phyloP scores from a whole-genome alignment of 2,888 invertebrate genomes.

The Theodoxus fluviatilis region DNA sequence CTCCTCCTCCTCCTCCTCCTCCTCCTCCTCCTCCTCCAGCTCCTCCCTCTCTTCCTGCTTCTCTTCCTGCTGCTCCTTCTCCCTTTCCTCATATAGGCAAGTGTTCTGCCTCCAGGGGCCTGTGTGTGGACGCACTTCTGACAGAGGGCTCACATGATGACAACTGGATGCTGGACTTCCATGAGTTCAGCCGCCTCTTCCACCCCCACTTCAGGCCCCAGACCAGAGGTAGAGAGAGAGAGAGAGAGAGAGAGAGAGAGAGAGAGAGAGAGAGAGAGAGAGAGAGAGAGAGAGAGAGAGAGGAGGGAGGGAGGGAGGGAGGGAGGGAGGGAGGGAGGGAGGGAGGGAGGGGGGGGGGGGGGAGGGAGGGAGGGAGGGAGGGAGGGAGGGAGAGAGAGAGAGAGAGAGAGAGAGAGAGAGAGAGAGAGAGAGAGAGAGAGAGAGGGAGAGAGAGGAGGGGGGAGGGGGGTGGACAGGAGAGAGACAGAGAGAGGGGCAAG shows the following conservation, averaged over 20 bases:
- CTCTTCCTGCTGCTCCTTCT: no score
- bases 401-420: neutral
- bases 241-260: constrained; percentile 17
- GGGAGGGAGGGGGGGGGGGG: neutral
- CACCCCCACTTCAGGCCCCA: no score
- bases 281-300: neutral
- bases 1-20: neutral
- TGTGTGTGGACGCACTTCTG: neutral
- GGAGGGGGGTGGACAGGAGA: constrained; percentile 6
- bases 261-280: constrained; percentile 16
- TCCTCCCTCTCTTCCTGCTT: neutral
- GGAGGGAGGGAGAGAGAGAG: no score
- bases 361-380: neutral
- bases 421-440: constrained; percentile 5
- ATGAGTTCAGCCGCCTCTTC: no score
- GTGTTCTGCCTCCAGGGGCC: neutral
- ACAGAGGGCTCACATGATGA: no score
- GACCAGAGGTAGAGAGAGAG: constrained; percentile 12
- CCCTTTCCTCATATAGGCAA: neutral
- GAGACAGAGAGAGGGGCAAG: constrained; percentile 3
- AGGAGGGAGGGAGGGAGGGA: neutral
- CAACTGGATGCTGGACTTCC: no score
- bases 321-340: constrained; percentile 13
- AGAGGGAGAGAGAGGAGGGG: constrained; percentile 8
- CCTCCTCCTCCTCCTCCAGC: neutral